Percentiles rank a stretch among this genome's conserved stretches.
phyloP scores from a whole-genome alignment of 2,797 vertebrate genomes.

The Dendrocincla tyrannina region DNA sequence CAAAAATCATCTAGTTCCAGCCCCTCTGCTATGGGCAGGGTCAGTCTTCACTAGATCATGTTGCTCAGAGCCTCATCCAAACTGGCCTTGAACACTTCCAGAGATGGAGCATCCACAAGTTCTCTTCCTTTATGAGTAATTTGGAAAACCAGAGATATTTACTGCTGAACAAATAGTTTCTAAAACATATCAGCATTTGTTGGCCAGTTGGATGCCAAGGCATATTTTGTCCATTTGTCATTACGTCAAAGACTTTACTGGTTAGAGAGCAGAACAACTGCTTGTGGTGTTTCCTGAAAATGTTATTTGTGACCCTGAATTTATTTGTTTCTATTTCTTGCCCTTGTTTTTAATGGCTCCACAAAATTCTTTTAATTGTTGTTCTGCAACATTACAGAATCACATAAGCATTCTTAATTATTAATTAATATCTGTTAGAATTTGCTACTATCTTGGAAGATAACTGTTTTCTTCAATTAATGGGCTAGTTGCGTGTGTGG shows the following conservation, averaged over 20 bases:
- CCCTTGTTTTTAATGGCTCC: neutral
- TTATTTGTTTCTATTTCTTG: neutral
- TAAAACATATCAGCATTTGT: neutral
- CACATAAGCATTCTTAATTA: neutral
- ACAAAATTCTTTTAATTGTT: neutral
- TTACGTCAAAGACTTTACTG: neutral
- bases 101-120: rapidly evolving
- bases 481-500: neutral
- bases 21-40: neutral
- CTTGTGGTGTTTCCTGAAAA: neutral
- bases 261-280: neutral
- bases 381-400: neutral
- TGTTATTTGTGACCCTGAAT: neutral
- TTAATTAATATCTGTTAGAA: neutral
- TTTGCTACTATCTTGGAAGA: neutral
- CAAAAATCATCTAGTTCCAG: neutral
- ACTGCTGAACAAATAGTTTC: neutral
- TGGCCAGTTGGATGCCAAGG: neutral
- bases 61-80: neutral
- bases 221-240: neutral
- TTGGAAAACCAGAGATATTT: neutral
- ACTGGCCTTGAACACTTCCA: neutral
- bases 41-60: neutral
- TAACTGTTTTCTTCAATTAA: neutral
- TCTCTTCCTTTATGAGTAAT: neutral